Percentiles rank a stretch among this genome's conserved stretches.
These are phyloP conservation scores for Crotalus tigris DNA, from an alignment of 2,113 vertebrate genomes.

Conservation along the genomic window DNA sequence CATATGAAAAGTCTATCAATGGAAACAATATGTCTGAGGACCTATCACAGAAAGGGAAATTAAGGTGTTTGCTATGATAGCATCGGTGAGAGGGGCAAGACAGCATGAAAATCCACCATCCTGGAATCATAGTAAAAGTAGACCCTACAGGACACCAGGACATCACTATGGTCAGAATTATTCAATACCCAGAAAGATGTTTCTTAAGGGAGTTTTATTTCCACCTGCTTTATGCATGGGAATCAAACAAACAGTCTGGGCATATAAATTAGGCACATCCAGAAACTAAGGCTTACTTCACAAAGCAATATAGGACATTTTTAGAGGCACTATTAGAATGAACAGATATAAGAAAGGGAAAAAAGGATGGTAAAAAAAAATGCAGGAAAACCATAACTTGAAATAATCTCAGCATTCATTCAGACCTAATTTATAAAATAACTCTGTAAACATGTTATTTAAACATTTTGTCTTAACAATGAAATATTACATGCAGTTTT, in stretches of 20 bases:
- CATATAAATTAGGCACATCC: background rate
- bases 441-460: background rate
- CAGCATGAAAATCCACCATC: background rate
- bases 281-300: background rate
- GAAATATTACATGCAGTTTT: background rate
- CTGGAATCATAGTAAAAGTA: background rate
- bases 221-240: background rate
- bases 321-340: background rate
- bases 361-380: background rate
- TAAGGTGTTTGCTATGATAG: background rate
- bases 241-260: background rate
- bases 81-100: background rate
- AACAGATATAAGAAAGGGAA: background rate
- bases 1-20: background rate
- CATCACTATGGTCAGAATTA: background rate
- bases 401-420: background rate
- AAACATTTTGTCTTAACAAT: background rate
- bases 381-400: background rate
- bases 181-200: background rate
- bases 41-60: background rate
- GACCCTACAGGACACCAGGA: background rate
- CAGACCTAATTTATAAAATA: background rate
- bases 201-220: background rate
- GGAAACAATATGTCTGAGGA: background rate
- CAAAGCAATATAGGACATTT: background rate